Base-by-base conservation (phyloP, 2,797 vertebrate species). In the Myotis planiceps region DNA sequence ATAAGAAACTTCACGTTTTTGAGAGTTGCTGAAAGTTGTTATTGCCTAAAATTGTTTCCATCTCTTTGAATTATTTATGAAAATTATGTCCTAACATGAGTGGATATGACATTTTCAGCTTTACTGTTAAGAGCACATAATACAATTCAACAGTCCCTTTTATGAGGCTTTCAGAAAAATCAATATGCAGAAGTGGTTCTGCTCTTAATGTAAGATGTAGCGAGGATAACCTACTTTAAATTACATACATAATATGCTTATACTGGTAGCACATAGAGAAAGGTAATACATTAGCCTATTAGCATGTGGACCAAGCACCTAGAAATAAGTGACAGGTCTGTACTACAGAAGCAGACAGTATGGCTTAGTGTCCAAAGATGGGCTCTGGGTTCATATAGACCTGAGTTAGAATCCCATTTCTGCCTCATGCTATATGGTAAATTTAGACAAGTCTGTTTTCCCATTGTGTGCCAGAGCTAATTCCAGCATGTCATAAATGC, bases 21-120 rank as follows among this genome's bases (percentile, higher is more conserved):
- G 19, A 95, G 51, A 87, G n/a, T 60, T 66, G 27, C 6, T 68
- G 13, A 78, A 90, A 72, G 42, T 55, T 74, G 45, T 74, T 78
- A 71, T 23, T 68, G 65, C 25, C 45, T 53, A 81, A 89, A 82
- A 94, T 55, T 80, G 19, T 80, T 76, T 93, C 32, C 39, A 68
- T 85, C 34, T 93, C 29, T 88, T 93, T 84, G 47, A 78, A 92
- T 95, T 97, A 91, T 90, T 96, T 94, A 89, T 58, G 13, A 81
- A 87, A 92, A 95, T 76, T 55, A 88, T 82, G 85, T 95, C 29
- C 53, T 86, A 74, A 55, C 37, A 34, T 92, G 60, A 66, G 29
- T 72, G 47, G 27, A 72, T 71, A 79, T 93, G 68, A 93, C 79
- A 96, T 88, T 96, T 97, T 82, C 34, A 15, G n/a, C 39, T 92